Conservation (phyloP, 1,140 invertebrate species). For the Sycobia sp. region DNA sequence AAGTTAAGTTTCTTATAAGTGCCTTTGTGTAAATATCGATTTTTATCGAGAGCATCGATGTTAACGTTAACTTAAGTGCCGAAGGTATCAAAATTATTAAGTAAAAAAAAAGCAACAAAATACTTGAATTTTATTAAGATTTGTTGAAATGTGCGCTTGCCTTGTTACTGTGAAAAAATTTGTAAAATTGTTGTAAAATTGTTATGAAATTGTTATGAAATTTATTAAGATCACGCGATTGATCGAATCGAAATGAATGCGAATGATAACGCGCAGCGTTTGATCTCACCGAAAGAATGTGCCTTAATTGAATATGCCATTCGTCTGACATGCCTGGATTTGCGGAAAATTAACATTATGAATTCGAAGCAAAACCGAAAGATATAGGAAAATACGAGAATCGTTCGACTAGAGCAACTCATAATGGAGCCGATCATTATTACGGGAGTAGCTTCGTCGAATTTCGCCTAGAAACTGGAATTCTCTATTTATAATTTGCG, state of each 20-base stretch:
- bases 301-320: slow-evolving; percentile 30
- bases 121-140: slow-evolving; percentile 18
- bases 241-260: slow-evolving; percentile 7
- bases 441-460: slow-evolving; percentile 8
- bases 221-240: slow-evolving; percentile 21
- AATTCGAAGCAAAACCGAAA: neutral
- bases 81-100: slow-evolving; percentile 11
- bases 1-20: slow-evolving; percentile 11
- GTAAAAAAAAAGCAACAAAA: neutral
- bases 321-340: slow-evolving; percentile 21
- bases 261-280: slow-evolving; percentile 30
- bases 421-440: neutral
- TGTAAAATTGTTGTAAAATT: slow-evolving; percentile 31
- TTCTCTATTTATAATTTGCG: neutral
- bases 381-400: slow-evolving; percentile 15
- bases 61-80: neutral
- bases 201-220: slow-evolving; percentile 11
- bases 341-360: neutral
- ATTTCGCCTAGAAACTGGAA: neutral
- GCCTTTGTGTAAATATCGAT: slow-evolving; percentile 13
- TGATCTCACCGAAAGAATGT: slow-evolving; percentile 33
- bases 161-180: slow-evolving; percentile 22
- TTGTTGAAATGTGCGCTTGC: neutral
- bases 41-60: neutral
- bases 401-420: slow-evolving; percentile 24